Base-by-base conservation (phyloP, 2,113 vertebrate genomes). In the Coreoperca whiteheadi region DNA sequence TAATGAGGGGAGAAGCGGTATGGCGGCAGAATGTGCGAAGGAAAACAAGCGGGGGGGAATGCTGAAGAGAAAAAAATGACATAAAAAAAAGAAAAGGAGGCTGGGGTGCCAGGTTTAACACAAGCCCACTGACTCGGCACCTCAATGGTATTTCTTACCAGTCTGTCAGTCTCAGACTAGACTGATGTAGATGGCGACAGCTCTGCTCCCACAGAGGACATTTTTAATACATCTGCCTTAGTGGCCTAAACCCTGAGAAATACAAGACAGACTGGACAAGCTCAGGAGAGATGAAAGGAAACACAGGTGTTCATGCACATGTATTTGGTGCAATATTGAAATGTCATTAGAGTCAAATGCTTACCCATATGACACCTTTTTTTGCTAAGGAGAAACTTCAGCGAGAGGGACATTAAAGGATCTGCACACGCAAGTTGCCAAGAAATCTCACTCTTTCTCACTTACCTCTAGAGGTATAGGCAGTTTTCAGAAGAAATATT, bases 51-150 rank as follows among this genome's bases (percentile, higher is more conserved):
- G 20, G 41, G n/a, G 6, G 8, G 64, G 34, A 74, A 71, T 54
- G 70, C 12, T 50, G 46, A 23, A 32, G 59, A 41, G 41, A 74
- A 69, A 74, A 79, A 88, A n/a, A n/a, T n/a, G n/a, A n/a, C n/a
- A 77, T 48, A 79, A 78, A 28, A 72, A 78, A 70, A 82, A 59
- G 54, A 61, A 63, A 85, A 77, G 7, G 76, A 75, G 85, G 70
- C 77, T 2, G 57, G 14, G 84, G 64, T 72, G 72, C 78, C 79
- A 77, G 79, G 71, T 89, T 82, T 73, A 79, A 87, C 57, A 61
- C 30, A 37, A 63, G 37, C 51, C 77, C 63, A 43, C 32, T 41
- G 51, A 56, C 74, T 51, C 34, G 0, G n/a, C 72, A 37, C 53
- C 77, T 78, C 77, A 78, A 72, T 34, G 18, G 65, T 71, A 63